These are phyloP conservation scores for Pyrrhia umbra DNA, from an alignment of 2,888 invertebrate genomes.

Conservation along the genomic window DNA sequence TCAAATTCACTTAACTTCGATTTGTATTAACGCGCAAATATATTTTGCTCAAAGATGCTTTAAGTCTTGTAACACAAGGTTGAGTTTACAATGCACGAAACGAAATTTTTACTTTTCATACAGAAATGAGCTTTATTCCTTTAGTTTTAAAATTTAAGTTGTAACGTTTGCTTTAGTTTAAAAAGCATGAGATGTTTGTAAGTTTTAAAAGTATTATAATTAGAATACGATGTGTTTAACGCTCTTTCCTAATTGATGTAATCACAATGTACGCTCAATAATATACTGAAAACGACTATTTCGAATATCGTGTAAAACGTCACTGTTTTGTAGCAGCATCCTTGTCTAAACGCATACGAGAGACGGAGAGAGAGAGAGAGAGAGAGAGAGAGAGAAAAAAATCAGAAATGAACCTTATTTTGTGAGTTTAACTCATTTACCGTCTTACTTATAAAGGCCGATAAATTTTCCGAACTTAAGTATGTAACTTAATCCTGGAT, in stretches of 20 bases:
- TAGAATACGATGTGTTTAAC: neutral
- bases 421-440: neutral
- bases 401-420: neutral
- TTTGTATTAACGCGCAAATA: neutral
- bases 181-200: neutral
- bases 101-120: neutral
- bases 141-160: neutral
- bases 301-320: neutral
- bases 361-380: too few species aligned
- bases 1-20: neutral
- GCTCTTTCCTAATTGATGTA: neutral
- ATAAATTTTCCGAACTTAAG: too few species aligned
- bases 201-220: neutral
- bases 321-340: too few species aligned
- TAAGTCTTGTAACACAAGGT: neutral
- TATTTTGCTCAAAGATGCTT: neutral
- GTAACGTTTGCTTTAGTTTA: neutral
- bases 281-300: neutral
- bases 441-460: too few species aligned
- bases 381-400: too few species aligned
- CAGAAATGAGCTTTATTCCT: slow-evolving; percentile 1
- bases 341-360: too few species aligned
- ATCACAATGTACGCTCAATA: slow-evolving; percentile 4
- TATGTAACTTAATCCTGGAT: too few species aligned
- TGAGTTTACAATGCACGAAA: neutral